Conservation (phyloP, 2,888 invertebrate genomes). For the Eupeodes luniger region DNA sequence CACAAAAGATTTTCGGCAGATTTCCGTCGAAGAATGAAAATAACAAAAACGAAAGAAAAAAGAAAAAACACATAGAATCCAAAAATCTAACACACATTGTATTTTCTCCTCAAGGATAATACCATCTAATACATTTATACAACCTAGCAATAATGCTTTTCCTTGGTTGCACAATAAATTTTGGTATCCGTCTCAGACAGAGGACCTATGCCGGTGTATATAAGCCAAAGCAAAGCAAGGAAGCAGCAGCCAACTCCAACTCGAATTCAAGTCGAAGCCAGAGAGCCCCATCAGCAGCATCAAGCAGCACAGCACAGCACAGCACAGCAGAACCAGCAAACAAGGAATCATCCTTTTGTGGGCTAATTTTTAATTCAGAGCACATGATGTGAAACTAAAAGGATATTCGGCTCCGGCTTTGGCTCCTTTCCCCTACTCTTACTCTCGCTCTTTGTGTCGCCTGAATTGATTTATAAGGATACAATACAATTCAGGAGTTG, state of each 20-base stretch:
- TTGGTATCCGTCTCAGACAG: slow-evolving; percentile 72
- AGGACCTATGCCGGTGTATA: not conserved
- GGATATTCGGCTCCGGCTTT: slow-evolving; percentile 60
- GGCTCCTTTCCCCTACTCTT: slow-evolving; percentile 1
- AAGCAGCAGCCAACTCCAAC: slow-evolving; percentile 49
- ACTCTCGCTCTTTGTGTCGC: slow-evolving; percentile 36
- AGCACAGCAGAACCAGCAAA: not conserved
- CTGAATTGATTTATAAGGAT: slow-evolving; percentile 76
- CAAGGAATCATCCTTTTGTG: slow-evolving; percentile 69
- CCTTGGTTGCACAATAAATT: slow-evolving; percentile 73
- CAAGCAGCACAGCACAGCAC: no score
- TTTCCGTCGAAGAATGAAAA: slow-evolving; percentile 30
- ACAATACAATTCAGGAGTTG: slow-evolving; percentile 66
- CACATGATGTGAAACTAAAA: slow-evolving; percentile 77
- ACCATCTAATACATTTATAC: slow-evolving; percentile 39
- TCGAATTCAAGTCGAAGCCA: slow-evolving; percentile 32
- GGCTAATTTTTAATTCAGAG: slow-evolving; percentile 76
- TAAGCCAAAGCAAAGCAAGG: not conserved
- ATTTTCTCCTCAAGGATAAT: slow-evolving; percentile 70
- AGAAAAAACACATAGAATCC: not conserved
- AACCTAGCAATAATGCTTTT: slow-evolving; percentile 48
- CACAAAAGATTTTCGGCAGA: slow-evolving; percentile 62
- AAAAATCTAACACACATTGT: slow-evolving; percentile 51
- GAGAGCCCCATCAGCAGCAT: no score
- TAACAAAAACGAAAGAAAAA: not conserved